Percentiles rank a stretch among this genome's conserved stretches.
Conservation (phyloP, 1,140 invertebrate genomes). For the Cotesia chilonis region DNA sequence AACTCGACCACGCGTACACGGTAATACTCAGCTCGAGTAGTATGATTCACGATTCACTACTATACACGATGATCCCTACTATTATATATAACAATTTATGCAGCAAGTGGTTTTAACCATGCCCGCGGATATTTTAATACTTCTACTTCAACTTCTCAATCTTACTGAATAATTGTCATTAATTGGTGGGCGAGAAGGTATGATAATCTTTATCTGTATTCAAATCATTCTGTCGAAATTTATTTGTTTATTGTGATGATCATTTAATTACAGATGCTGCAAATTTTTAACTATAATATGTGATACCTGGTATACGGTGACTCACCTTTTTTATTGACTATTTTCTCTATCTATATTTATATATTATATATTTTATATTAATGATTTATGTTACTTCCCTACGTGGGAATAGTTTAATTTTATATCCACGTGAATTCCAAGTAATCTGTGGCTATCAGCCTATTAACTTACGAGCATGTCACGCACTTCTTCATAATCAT, state of each 20-base stretch:
- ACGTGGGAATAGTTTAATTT: constrained; percentile 26
- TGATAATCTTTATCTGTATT: too few species aligned
- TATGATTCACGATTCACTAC: not conserved
- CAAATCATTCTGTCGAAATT: too few species aligned
- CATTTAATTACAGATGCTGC: too few species aligned
- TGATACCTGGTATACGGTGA: constrained; percentile 28
- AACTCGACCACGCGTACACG: constrained; percentile 7
- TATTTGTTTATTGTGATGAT: too few species aligned
- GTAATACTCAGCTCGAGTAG: not conserved
- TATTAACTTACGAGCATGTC: constrained; percentile 2
- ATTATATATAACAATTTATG: too few species aligned
- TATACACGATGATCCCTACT: not conserved
- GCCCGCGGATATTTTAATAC: too few species aligned
- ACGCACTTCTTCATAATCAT: too few species aligned
- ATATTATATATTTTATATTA: not conserved
- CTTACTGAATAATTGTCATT: not conserved
- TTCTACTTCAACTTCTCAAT: not conserved
- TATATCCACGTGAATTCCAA: constrained; percentile 25
- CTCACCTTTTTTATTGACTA: constrained; percentile 6
- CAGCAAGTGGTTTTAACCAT: too few species aligned
- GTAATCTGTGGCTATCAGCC: constrained; percentile 8
- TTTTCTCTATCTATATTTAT: not conserved
- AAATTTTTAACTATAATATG: too few species aligned
- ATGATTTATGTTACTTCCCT: not conserved
- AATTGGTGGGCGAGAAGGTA: too few species aligned